Evolutionary conservation across 2,888 invertebrate species (phyloP).

Genomic region (Sialis fuliginosa): DNA sequence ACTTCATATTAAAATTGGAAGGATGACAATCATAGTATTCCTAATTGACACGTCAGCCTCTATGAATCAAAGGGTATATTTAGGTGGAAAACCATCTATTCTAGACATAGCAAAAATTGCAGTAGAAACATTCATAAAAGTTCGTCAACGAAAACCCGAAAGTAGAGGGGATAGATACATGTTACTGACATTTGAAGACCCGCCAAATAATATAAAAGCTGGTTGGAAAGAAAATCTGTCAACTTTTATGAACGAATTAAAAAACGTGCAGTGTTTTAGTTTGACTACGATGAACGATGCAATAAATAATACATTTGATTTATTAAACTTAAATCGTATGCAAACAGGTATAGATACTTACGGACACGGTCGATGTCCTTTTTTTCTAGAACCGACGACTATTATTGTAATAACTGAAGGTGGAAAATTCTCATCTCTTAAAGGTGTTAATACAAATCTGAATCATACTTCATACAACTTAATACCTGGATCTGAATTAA

Average conservation of each 20-base stretch:
- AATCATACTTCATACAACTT: conserved; percentile 84
- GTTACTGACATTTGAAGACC: conserved; percentile 97
- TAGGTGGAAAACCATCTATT: conserved; percentile 70
- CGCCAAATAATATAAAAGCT: conserved; percentile 96
- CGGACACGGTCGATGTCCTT: conserved; percentile 94
- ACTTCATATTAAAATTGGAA: too few relatives aligned
- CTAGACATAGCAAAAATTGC: conserved; percentile 98
- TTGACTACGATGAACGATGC: conserved; percentile 88
- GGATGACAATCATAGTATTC: conserved; percentile 99
- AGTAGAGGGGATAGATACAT: conserved; percentile 96
- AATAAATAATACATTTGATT: conserved; percentile 90
- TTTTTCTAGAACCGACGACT: conserved; percentile 91
- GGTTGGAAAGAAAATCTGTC: conserved; percentile 96
- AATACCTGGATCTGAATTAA: conserved; percentile 91
- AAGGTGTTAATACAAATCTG: conserved; percentile 32
- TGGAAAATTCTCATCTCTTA: conserved; percentile 53
- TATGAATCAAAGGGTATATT: conserved; percentile 97
- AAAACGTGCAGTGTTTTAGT: conserved; percentile 85
- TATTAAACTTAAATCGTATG: conserved; percentile 94
- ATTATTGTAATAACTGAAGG: conserved; percentile 98
- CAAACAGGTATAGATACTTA: conserved; percentile 98
- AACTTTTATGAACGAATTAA: conserved; percentile 93
- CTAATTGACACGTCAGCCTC: conserved; percentile 98
- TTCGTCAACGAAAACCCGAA: conserved; percentile 86
- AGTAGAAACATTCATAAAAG: conserved; percentile 97